phyloP scores from a whole-genome alignment of 37 sponge, comb jelly and placozoan species.

The Oopsacas minuta region DNA sequence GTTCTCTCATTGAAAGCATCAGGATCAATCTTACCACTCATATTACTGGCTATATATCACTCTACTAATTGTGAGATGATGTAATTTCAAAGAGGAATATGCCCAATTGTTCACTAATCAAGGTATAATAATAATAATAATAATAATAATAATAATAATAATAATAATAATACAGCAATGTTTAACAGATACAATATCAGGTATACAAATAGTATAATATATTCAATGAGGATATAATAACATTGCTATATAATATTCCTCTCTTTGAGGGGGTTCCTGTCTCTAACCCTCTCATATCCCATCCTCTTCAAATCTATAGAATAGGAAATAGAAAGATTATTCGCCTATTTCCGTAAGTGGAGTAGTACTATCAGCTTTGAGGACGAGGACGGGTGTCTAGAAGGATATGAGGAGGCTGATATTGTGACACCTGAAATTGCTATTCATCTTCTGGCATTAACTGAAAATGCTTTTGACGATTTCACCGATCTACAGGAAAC shows the following conservation, averaged over 20 bases:
- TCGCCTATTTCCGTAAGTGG: too few species aligned
- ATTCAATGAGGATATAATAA: too few species aligned
- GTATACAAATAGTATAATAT: too few species aligned
- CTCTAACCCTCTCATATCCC: conserved; percentile 51
- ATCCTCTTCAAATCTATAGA: conserved; percentile 49
- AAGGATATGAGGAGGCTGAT: conserved; percentile 90
- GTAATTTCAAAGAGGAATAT: too few species aligned
- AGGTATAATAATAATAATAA: neutral
- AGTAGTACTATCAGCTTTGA: too few species aligned
- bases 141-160: neutral
- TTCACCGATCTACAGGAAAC: conserved; percentile 83
- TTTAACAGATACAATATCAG: neutral
- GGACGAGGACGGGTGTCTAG: too few species aligned
- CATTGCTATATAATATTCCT: conserved; percentile 30
- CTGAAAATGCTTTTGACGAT: conserved; percentile 71
- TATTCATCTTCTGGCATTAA: conserved; percentile 50
- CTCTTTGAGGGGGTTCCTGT: conserved; percentile 41
- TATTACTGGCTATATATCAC: too few species aligned
- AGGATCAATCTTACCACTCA: neutral
- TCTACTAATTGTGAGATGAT: too few species aligned
- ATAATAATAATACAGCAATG: neutral
- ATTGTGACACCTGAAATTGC: conserved; percentile 93
- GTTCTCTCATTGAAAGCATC: neutral
- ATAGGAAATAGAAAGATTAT: too few species aligned
- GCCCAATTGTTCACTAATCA: too few species aligned